Base-by-base conservation (phyloP, 2,888 invertebrate species). In the Agrenia bidenticulata region DNA sequence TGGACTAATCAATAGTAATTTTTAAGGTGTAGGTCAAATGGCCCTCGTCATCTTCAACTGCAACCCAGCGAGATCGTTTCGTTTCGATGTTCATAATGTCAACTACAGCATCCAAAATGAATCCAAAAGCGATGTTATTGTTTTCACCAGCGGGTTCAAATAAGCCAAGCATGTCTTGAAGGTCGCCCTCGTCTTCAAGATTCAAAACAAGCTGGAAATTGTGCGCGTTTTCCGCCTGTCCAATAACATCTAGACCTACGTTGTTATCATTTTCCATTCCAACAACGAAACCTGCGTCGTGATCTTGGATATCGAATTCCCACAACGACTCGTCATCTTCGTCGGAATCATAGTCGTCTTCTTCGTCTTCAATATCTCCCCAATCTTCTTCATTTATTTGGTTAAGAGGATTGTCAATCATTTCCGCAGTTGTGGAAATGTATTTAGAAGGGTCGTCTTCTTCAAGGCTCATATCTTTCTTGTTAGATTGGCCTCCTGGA, bases 81-180 rank as follows among this genome's bases (percentile, higher is more conserved):
- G 54, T 55, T 19, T 68, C 64, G 5, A 58, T 61, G 24, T 61
- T 64, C 39, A 62, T 62, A 13, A 68, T 68, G 42, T 68, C 68
- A 39, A 68, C 62, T 4, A 68, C 68, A 17, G 64, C 68, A 45
- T 68, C 68, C 21, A 68, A 32, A 23, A 68, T 64, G 59, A 68
- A 68, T 4, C 68, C 68, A 26, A 51, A 26, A 24, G 23, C 24
- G 21, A 51, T 21, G 19, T 51, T 49, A 17, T 49, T 51, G 26
- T 17, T 17, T 51, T 26, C 21, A 7, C 15, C 24, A 13, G 19
- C 24, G 23, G 51, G 51, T 21, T 26, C 51, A 9, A 51, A 21
- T 19, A 51, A 15, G 13, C 51, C 51, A 4, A 51, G 26, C 24
- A 51, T 51, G 11, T 51, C 15, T 51, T 51, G 5, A 4, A 51